Evolutionary conservation across 2,797 vertebrate species (phyloP).

Genomic region (Microctenopoma stevenorrisi): DNA sequence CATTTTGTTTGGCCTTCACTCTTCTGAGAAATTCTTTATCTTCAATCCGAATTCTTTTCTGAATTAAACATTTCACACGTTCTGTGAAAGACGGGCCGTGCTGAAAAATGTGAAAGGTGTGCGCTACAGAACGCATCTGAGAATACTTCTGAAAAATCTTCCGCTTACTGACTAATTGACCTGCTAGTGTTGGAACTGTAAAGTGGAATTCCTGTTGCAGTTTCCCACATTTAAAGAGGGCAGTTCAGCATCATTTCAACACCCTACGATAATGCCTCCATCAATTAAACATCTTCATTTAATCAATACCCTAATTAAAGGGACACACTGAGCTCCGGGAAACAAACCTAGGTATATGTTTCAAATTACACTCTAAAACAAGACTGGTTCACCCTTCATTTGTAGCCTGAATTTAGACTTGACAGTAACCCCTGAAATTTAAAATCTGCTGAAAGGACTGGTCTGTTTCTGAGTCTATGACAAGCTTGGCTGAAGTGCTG

Average conservation of each 20-base stretch:
- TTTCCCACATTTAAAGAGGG: background rate
- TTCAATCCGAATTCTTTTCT: conserved; percentile 28
- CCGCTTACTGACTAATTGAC: conserved; percentile 38
- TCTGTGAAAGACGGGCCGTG: conserved; percentile 25
- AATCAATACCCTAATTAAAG: conserved; percentile 35
- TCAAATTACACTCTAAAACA: conserved; percentile 32
- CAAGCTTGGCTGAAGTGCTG: background rate
- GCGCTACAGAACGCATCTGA: conserved; percentile 19
- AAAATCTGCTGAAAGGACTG: background rate
- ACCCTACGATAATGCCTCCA: conserved; percentile 14
- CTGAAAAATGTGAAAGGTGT: conserved; percentile 24
- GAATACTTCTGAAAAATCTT: conserved; percentile 34
- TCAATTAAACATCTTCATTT: conserved; percentile 37
- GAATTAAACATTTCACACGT: conserved; percentile 38
- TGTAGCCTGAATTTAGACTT: conserved; percentile 1
- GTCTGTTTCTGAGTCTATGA: conserved; percentile 12
- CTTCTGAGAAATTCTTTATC: conserved; percentile 25
- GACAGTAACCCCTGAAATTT: background rate
- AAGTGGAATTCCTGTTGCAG: conserved; percentile 26
- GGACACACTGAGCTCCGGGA: background rate
- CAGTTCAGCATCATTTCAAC: conserved; percentile 5
- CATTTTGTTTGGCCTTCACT: conserved; percentile 65
- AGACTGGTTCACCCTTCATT: conserved; percentile 1
- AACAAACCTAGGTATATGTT: conserved; percentile 5
- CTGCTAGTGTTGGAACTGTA: conserved; percentile 15